phyloP scores from a whole-genome alignment of 1,140 invertebrate genomes.

The Leptopilina boulardi region DNA sequence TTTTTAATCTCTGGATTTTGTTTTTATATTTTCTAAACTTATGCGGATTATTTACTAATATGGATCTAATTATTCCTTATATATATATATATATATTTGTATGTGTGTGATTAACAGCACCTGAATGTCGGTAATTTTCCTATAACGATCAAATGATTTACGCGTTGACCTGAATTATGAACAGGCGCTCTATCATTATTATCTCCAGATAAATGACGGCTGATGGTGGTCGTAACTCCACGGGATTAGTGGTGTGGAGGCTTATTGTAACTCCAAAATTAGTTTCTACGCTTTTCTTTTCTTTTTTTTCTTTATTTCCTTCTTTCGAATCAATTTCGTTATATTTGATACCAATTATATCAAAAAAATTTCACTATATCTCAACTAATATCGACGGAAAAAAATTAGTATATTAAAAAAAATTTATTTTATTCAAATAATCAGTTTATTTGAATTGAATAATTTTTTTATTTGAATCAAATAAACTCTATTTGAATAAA shows the following conservation, averaged over 20 bases:
- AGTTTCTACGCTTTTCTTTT: neutral
- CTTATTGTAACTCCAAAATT: conserved; percentile 8
- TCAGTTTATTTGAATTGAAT: no score
- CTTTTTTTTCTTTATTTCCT: no score
- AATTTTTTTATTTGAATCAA: no score
- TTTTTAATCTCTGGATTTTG: no score
- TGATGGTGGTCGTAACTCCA: conserved; percentile 41
- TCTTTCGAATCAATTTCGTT: no score
- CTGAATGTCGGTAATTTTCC: conserved; percentile 56
- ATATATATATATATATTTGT: no score
- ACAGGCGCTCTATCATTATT: conserved; percentile 53
- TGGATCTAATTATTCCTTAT: neutral
- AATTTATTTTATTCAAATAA: no score
- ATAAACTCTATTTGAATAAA: no score
- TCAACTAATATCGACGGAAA: no score
- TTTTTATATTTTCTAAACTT: neutral
- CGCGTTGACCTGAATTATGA: conserved; percentile 56
- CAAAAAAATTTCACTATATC: no score
- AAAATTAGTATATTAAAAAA: no score
- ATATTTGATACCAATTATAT: no score
- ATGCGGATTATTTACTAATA: neutral
- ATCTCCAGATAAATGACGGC: conserved; percentile 57
- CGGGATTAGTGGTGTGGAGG: neutral
- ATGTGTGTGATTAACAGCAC: conserved; percentile 42
- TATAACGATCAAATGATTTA: conserved; percentile 54